phyloP scores from a whole-genome alignment of 2,113 vertebrate genomes.

The Grammomys surdaster region DNA sequence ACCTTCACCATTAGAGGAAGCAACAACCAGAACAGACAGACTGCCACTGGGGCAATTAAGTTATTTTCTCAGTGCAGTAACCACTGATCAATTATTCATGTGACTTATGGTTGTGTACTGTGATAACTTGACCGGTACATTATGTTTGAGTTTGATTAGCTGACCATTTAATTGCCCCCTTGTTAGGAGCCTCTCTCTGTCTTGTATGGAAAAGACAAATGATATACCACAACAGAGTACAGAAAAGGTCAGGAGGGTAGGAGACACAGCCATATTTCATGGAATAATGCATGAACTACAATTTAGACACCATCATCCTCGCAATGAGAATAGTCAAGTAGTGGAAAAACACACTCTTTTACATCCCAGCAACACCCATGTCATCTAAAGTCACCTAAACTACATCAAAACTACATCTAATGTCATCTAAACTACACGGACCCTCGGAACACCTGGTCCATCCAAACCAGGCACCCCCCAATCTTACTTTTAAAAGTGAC shows the following conservation, averaged over 20 bases:
- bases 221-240: neutral
- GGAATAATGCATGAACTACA: neutral
- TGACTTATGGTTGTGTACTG: neutral
- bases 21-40: neutral
- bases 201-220: slow-evolving; percentile 53
- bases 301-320: neutral
- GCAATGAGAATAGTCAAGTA: neutral
- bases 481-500: neutral
- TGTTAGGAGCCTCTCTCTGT: neutral
- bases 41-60: neutral
- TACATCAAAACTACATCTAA: too few relatives aligned
- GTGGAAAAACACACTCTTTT: neutral
- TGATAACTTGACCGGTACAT: neutral
- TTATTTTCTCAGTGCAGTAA: neutral
- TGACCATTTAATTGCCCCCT: slow-evolving; percentile 48
- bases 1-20: neutral
- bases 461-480: neutral
- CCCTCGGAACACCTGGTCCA: neutral
- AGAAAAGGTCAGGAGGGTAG: slow-evolving; percentile 23
- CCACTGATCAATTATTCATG: neutral
- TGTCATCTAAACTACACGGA: neutral
- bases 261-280: slow-evolving; percentile 4
- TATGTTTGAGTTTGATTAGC: slow-evolving; percentile 33
- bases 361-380: neutral
- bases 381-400: neutral